These are phyloP conservation scores for Beaufortia kweichowensis DNA, from an alignment of 2,113 vertebrate species.

Conservation along the genomic window DNA sequence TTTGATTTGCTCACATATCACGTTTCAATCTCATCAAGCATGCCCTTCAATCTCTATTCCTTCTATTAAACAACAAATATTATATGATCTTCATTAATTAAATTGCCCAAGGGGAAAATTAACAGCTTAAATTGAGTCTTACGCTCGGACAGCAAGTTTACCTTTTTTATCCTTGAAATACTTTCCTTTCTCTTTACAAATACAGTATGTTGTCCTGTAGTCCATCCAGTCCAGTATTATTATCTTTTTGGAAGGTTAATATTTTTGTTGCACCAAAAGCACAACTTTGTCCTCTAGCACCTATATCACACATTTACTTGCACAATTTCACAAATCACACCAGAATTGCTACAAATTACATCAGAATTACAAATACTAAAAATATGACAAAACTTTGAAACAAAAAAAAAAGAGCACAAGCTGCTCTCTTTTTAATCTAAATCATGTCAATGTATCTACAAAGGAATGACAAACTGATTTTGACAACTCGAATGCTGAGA, in stretches of 20 bases:
- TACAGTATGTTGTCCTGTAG: neutral
- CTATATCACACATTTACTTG: neutral
- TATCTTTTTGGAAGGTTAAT: neutral
- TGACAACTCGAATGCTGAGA: neutral
- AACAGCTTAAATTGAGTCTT: no score
- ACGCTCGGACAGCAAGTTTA: no score
- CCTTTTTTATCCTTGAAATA: no score
- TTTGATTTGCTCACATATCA: no score
- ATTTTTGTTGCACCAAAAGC: neutral
- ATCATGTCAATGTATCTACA: conserved; percentile 4
- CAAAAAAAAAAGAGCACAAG: neutral
- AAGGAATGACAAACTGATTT: neutral
- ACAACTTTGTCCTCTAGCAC: neutral
- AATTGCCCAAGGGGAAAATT: no score
- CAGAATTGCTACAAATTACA: conserved; percentile 4
- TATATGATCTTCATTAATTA: no score
- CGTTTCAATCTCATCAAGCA: no score
- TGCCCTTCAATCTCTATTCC: no score
- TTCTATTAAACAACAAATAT: no score
- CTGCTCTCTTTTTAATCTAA: conserved; percentile 1
- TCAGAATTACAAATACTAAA: neutral
- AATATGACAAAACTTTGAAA: neutral
- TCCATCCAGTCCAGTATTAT: neutral
- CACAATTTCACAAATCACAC: neutral
- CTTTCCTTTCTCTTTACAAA: neutral